Conservation (phyloP, 2,113 vertebrate genomes). For the Oncorhynchus masou region DNA sequence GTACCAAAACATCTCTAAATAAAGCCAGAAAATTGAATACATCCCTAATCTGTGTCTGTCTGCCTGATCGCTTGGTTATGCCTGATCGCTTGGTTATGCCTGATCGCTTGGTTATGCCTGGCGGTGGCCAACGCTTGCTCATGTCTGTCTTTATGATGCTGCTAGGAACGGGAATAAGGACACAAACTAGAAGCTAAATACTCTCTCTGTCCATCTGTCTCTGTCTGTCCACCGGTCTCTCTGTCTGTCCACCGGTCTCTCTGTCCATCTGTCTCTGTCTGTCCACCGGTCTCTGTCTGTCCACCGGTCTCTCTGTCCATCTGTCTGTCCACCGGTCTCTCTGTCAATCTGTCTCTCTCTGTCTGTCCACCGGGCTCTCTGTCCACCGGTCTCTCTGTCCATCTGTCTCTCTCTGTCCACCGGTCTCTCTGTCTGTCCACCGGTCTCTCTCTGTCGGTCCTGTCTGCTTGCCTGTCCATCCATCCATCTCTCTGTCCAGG, state of each 20-base stretch:
- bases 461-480: background rate
- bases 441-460: no score
- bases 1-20: constrained; percentile 25
- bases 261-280: no score
- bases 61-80: constrained; percentile 6
- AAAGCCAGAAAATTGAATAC: constrained; percentile 37
- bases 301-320: background rate
- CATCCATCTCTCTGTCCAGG: background rate
- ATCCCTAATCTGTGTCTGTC: constrained; percentile 14
- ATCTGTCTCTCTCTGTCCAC: background rate
- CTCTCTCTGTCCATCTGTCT: background rate
- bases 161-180: background rate
- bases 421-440: background rate
- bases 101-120: no score
- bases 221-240: background rate
- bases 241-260: no score
- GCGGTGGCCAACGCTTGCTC: no score
- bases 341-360: no score
- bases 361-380: no score
- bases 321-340: background rate
- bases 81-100: constrained; percentile 11
- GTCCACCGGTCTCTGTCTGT: no score
- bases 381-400: background rate
- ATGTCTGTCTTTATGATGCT: background rate
- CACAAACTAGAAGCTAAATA: background rate